Evolutionary conservation across 1,140 invertebrate genomes (phyloP).

Genomic region (Gonioctena quinquepunctata): DNA sequence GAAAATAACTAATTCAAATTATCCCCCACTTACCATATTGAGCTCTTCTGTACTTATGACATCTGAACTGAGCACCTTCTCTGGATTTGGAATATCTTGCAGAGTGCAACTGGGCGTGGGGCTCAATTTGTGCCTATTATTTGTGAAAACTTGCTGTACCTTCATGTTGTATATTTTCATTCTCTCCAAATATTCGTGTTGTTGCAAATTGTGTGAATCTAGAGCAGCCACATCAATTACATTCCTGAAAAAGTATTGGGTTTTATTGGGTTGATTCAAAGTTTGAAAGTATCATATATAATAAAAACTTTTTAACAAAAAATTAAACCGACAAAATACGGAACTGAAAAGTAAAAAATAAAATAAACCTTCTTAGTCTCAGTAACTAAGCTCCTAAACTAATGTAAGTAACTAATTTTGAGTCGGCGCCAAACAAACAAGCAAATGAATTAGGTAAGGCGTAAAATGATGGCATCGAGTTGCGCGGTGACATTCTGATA

Average conservation of each 20-base stretch:
- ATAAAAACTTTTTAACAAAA: too few species aligned
- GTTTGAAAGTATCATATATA: too few species aligned
- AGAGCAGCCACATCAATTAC: slow-evolving; percentile 83
- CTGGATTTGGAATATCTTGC: slow-evolving; percentile 64
- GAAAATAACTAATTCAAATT: too few species aligned
- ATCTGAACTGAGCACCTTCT: slow-evolving; percentile 61
- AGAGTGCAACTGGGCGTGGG: slow-evolving; percentile 56
- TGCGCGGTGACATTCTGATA: too few species aligned
- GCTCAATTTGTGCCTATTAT: slow-evolving; percentile 53
- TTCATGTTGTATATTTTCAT: slow-evolving; percentile 71
- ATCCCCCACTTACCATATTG: slow-evolving; percentile 64
- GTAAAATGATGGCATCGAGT: too few species aligned
- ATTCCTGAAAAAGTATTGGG: slow-evolving; percentile 62
- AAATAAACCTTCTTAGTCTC: too few species aligned
- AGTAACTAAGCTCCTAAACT: too few species aligned
- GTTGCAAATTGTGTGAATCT: slow-evolving; percentile 77
- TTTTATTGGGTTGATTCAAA: background rate
- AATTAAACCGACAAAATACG: too few species aligned
- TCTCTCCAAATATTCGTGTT: slow-evolving; percentile 78
- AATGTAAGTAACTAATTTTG: too few species aligned
- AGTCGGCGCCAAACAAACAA: too few species aligned
- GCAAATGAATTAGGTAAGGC: too few species aligned
- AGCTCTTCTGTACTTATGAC: slow-evolving; percentile 60
- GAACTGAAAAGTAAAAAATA: too few species aligned
- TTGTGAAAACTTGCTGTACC: slow-evolving; percentile 60